These are phyloP conservation scores for Zaprionus tsacasi DNA, from an alignment of 1,140 invertebrate genomes.

Conservation along the genomic window DNA sequence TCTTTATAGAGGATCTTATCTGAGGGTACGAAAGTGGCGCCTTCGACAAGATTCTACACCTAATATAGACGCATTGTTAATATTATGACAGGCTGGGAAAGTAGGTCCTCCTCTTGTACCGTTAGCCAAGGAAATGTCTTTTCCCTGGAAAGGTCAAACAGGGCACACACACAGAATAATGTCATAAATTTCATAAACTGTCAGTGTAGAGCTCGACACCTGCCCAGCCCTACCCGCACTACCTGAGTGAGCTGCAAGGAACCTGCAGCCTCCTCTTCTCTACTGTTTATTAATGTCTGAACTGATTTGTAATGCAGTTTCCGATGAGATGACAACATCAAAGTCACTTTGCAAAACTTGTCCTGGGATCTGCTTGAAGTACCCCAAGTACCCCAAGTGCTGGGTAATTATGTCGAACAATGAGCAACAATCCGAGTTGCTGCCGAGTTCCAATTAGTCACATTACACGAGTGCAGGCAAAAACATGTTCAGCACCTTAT, in stretches of 20 bases:
- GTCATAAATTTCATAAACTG: slow-evolving; percentile 56
- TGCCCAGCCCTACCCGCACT: slow-evolving; percentile 9
- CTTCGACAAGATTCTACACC: background rate
- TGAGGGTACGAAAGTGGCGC: background rate
- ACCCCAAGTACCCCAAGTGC: slow-evolving; percentile 20
- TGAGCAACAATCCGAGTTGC: slow-evolving; percentile 59
- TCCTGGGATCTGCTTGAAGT: background rate
- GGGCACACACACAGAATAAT: slow-evolving; percentile 35
- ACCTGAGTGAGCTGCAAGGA: slow-evolving; percentile 22
- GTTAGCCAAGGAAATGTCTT: slow-evolving; percentile 31
- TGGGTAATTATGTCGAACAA: slow-evolving; percentile 66
- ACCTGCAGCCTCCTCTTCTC: background rate
- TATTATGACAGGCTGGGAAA: slow-evolving; percentile 58
- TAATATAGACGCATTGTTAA: slow-evolving; percentile 58
- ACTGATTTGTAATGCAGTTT: slow-evolving; percentile 40
- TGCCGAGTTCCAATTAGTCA: slow-evolving; percentile 62
- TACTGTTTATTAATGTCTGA: slow-evolving; percentile 21
- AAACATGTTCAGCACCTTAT: slow-evolving; percentile 53
- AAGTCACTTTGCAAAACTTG: slow-evolving; percentile 8
- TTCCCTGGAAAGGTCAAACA: slow-evolving; percentile 42
- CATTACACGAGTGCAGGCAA: slow-evolving; percentile 53
- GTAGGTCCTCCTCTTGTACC: slow-evolving; percentile 5
- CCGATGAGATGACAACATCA: background rate
- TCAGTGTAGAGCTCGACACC: slow-evolving; percentile 33
- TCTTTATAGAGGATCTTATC: background rate